Evolutionary conservation across 2,113 vertebrate genomes (phyloP).

Genomic region (Orcinus orca): DNA sequence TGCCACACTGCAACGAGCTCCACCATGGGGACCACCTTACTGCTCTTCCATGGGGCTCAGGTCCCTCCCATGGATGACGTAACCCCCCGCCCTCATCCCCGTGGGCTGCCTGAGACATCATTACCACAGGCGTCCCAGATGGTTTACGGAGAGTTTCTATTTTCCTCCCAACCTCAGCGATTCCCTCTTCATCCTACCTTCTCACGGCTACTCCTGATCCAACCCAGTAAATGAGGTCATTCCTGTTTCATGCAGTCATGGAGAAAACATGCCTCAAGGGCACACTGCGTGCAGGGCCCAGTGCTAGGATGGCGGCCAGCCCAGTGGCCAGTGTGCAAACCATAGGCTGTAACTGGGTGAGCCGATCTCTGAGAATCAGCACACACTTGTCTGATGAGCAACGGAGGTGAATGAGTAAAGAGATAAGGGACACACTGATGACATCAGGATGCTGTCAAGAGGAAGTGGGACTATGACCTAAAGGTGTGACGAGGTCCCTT

Average conservation of each 20-base stretch:
- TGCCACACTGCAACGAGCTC: neutral
- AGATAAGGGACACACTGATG: rapidly evolving
- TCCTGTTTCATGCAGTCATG: neutral
- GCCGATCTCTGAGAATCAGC: neutral
- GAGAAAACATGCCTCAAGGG: neutral
- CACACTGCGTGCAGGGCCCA: neutral
- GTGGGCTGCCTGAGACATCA: neutral
- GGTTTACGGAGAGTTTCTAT: neutral
- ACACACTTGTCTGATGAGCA: neutral
- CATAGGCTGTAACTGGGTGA: neutral
- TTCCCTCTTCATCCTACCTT: neutral
- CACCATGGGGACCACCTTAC: neutral
- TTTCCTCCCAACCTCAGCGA: neutral
- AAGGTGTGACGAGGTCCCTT: neutral
- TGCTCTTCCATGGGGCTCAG: rapidly evolving
- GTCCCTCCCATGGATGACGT: neutral
- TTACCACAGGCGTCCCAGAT: rapidly evolving
- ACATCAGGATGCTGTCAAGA: neutral
- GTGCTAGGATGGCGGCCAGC: rapidly evolving
- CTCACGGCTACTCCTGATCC: neutral
- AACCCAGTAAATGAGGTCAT: constrained; percentile 5
- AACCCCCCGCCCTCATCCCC: neutral
- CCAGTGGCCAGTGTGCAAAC: neutral
- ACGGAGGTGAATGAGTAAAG: neutral
- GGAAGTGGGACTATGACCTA: neutral